phyloP scores from a whole-genome alignment of 2,888 invertebrate species.

The Coleophora deauratella region DNA sequence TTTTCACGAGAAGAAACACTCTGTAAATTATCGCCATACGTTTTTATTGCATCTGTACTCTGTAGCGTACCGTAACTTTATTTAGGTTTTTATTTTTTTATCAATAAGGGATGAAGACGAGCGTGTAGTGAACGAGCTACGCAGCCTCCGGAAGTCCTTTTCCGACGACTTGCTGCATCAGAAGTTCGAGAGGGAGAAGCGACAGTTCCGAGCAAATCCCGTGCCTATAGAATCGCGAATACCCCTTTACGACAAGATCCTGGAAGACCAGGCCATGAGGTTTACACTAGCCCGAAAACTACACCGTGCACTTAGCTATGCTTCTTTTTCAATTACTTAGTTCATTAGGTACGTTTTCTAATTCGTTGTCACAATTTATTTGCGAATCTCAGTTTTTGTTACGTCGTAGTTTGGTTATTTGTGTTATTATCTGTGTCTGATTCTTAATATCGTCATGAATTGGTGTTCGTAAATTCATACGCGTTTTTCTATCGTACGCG shows the following conservation, averaged over 20 bases:
- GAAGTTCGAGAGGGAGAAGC: conserved; percentile 58
- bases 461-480: too few species aligned
- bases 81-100: too few species aligned
- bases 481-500: too few species aligned
- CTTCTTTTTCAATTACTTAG: conserved; percentile 29
- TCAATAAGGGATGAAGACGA: conserved; percentile 82
- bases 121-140: conserved; percentile 69
- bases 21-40: too few species aligned
- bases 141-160: conserved; percentile 54
- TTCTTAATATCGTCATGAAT: too few species aligned
- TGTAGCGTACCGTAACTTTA: too few species aligned
- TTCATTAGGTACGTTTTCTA: conserved; percentile 1
- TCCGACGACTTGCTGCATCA: conserved; percentile 62
- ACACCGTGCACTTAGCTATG: conserved; percentile 33
- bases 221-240: conserved; percentile 82
- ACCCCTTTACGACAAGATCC: conserved; percentile 80
- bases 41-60: too few species aligned
- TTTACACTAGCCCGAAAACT: conserved; percentile 31
- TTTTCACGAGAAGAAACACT: too few species aligned
- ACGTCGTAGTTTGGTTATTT: too few species aligned
- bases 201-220: conserved; percentile 73
- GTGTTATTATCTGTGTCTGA: too few species aligned
- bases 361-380: background rate
- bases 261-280: conserved; percentile 83
- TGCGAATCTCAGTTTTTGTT: too few species aligned